Evolutionary conservation across 1,140 invertebrate genomes (phyloP), one percentile per base, ranked within the genome.

Genomic region (Achatina immaculata): DNA sequence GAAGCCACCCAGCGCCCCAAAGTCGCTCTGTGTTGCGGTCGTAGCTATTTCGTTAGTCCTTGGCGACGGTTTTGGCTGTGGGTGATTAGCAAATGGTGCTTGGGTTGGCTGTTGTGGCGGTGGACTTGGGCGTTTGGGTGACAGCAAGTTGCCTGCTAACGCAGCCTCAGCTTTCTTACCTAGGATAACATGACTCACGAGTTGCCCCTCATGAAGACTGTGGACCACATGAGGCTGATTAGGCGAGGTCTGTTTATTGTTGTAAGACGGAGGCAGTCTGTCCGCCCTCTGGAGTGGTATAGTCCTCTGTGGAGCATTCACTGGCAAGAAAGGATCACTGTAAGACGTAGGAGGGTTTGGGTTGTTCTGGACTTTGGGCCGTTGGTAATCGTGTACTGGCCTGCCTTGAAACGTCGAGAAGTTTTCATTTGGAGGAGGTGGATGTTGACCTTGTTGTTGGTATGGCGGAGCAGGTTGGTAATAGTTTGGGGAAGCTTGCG

Each of bases 151-250:
- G 14, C 51, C 51, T n/a, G 51, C 6, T 24, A 55, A 55, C n/a
- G 51, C 51, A 21, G 14, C 51, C n/a, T 55, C 51, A 21, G 51
- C 51, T 24, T 72, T 42, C 11, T 72, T 72, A n/a, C 69, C 69
- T 6, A 72, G 24, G 19, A 72, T 36, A 6, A 72, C 42, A 42
- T 72, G 69, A 45, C 34, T 72, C 3, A 72, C 69, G 9, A 72
- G 28, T 28, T 72, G 9, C 21, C 69, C 69, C 16, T 72, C 28
- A 14, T 72, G 34, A 14, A 72, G 34, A 21, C 42, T 72, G 38
- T 72, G 69, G 9, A 72, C 38, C 9, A 72, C 69, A 6, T 21
- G 42, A 43, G 69, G 69, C 6, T 36, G n/a, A 28, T 36, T 42
- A 28, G 36, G 69, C 3, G 69, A 72, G 7, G 31, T 1, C 38